phyloP scores from a whole-genome alignment of 2,797 vertebrate genomes.

The Phyllotis vaccarum region DNA sequence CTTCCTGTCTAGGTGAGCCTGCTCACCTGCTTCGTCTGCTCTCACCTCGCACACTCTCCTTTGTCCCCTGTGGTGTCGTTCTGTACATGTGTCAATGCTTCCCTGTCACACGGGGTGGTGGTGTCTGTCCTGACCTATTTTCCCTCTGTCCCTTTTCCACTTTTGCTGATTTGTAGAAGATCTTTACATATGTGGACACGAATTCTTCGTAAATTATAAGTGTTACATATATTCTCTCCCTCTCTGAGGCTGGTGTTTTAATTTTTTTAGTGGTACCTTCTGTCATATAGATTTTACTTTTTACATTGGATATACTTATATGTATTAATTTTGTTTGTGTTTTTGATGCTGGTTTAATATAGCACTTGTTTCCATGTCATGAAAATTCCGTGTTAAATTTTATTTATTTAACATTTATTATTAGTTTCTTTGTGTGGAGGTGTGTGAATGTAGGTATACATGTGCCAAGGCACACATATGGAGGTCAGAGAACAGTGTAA shows the following conservation, averaged over 20 bases:
- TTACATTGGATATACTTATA: neutral
- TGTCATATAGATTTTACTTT: neutral
- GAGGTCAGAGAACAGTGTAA: neutral
- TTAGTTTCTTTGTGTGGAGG: neutral
- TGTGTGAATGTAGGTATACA: neutral
- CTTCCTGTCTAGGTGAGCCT: neutral
- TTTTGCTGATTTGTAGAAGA: neutral
- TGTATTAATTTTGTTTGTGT: neutral
- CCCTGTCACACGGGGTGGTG: neutral
- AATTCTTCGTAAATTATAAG: neutral
- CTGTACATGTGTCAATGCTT: neutral
- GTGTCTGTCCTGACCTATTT: neutral
- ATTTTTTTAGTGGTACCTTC: neutral
- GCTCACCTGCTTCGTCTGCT: rapidly evolving
- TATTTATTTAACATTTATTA: neutral
- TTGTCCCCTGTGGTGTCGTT: neutral
- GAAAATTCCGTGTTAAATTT: neutral
- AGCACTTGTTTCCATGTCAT: neutral
- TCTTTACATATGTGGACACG: neutral
- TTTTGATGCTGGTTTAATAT: neutral
- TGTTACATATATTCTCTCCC: neutral
- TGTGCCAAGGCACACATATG: neutral
- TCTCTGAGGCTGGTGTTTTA: neutral
- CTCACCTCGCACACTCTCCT: neutral
- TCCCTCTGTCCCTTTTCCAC: neutral